Evolutionary conservation across 1,140 invertebrate genomes (phyloP).

Genomic region (Atta cephalotes): DNA sequence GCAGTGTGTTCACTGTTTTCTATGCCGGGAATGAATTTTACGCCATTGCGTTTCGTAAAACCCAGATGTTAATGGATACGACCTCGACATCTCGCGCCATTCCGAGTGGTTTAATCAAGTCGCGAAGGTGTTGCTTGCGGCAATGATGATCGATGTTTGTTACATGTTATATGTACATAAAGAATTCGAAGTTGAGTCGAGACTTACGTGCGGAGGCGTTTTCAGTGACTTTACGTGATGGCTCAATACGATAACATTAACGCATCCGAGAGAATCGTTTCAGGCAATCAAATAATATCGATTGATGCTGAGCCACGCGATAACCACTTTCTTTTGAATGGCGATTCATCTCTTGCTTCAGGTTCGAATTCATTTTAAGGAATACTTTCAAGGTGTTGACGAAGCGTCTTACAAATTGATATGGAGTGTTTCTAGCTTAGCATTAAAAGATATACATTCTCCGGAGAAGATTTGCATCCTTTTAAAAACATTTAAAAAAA

Average conservation of each 20-base stretch:
- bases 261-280: not conserved
- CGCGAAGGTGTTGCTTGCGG: slow-evolving; percentile 53
- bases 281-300: not conserved
- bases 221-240: slow-evolving; percentile 19
- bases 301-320: not conserved
- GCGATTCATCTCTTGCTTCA: not conserved
- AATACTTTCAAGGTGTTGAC: slow-evolving; percentile 17
- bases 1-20: not conserved
- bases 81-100: slow-evolving; percentile 26
- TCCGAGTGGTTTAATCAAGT: slow-evolving; percentile 31
- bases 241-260: not conserved
- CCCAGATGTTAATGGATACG: slow-evolving; percentile 34
- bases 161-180: slow-evolving; percentile 16
- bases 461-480: not conserved
- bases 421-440: not conserved
- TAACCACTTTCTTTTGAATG: not conserved
- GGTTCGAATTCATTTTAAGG: not conserved
- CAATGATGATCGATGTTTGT: slow-evolving; percentile 38
- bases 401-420: slow-evolving; percentile 1
- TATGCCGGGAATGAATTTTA: slow-evolving; percentile 8
- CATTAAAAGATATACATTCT: not conserved
- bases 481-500: not conserved
- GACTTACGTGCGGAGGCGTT: slow-evolving; percentile 33
- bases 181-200: slow-evolving; percentile 41
- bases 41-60: slow-evolving; percentile 17